Conservation (phyloP, 2,113 vertebrate genomes). For the Potamarius usumacintae region DNA sequence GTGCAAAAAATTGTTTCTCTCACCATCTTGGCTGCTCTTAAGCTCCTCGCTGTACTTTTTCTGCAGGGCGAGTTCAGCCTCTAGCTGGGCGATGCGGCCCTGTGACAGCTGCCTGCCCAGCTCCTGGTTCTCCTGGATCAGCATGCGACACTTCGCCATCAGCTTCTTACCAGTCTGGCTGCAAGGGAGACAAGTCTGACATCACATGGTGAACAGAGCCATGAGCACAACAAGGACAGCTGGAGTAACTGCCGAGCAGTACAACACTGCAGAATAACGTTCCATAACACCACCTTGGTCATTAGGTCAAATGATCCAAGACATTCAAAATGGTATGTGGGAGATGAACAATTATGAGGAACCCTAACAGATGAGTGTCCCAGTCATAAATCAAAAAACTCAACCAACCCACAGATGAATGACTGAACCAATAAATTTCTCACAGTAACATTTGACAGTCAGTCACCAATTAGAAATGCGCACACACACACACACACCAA, state of each 20-base stretch:
- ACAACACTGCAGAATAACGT: slow-evolving; percentile 1
- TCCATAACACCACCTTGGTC: slow-evolving; percentile 14
- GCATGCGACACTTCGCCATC: slow-evolving; percentile 99
- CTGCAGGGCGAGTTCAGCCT: slow-evolving; percentile 98
- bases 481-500: slow-evolving; percentile 23
- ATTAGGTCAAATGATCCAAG: slow-evolving; percentile 19
- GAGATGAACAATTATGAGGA: slow-evolving; percentile 20
- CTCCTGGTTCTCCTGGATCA: slow-evolving; percentile 99
- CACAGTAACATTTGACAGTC: slow-evolving; percentile 28
- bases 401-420: background rate
- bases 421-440: background rate
- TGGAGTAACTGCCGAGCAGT: slow-evolving; percentile 14
- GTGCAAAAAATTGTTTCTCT: slow-evolving; percentile 60
- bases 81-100: slow-evolving; percentile 98
- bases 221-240: slow-evolving; percentile 45
- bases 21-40: slow-evolving; percentile 99
- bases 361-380: slow-evolving; percentile 11
- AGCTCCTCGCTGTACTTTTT: slow-evolving; percentile 99
- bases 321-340: slow-evolving; percentile 33
- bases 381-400: slow-evolving; percentile 9
- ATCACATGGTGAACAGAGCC: slow-evolving; percentile 86
- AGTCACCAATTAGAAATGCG: slow-evolving; percentile 14
- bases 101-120: slow-evolving; percentile 98
- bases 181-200: slow-evolving; percentile 97
- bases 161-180: slow-evolving; percentile 99